Percentiles rank a stretch among this genome's conserved stretches.
phyloP scores from a whole-genome alignment of 2,113 vertebrate genomes.

The Esox niger region DNA sequence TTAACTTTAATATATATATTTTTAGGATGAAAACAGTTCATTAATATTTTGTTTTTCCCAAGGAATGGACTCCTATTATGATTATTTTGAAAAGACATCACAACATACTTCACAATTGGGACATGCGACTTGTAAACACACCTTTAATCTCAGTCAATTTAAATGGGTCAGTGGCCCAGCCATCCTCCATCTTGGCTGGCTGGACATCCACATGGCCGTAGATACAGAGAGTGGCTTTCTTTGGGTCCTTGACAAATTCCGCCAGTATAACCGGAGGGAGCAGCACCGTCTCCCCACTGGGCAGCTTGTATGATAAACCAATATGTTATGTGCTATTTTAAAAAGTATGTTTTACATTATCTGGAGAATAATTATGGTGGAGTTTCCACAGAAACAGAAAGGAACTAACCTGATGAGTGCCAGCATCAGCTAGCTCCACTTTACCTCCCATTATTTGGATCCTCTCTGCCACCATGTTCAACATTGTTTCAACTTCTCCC shows the following conservation, averaged over 20 bases:
- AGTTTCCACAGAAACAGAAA: background rate
- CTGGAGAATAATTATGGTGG: background rate
- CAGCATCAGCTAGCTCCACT: slow-evolving; percentile 52
- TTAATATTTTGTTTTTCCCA: no score
- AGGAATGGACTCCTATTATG: no score
- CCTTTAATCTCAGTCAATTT: slow-evolving; percentile 67
- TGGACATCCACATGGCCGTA: slow-evolving; percentile 81
- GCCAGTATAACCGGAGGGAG: slow-evolving; percentile 72
- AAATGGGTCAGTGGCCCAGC: slow-evolving; percentile 73
- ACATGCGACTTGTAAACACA: slow-evolving; percentile 20
- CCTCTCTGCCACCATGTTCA: slow-evolving; percentile 47
- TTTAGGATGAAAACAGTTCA: no score
- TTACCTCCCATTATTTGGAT: slow-evolving; percentile 67
- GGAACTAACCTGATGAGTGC: slow-evolving; percentile 64
- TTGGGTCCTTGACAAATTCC: slow-evolving; percentile 61
- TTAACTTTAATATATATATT: no score
- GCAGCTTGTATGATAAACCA: slow-evolving; percentile 51
- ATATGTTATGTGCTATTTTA: background rate
- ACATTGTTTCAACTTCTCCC: slow-evolving; percentile 62
- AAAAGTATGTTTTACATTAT: background rate
- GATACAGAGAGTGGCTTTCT: slow-evolving; percentile 73
- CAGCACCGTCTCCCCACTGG: slow-evolving; percentile 58
- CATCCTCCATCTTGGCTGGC: slow-evolving; percentile 70
- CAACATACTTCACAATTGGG: no score
- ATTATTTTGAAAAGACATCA: no score